phyloP scores from a whole-genome alignment of 2,797 vertebrate genomes.

The Delichon dasypus region DNA sequence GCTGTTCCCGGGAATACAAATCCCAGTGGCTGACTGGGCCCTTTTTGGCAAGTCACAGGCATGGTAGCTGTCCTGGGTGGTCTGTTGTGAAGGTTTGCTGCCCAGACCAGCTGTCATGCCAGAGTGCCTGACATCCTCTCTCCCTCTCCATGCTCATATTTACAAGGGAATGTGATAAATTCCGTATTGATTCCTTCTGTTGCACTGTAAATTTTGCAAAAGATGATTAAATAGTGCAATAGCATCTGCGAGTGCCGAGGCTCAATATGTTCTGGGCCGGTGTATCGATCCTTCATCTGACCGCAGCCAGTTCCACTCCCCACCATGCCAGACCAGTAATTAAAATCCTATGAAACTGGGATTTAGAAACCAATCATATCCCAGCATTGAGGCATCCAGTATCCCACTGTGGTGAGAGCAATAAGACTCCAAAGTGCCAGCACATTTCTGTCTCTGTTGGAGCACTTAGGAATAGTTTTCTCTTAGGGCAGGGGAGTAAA shows the following conservation, averaged over 20 bases:
- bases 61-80: not conserved
- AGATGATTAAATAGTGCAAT: conserved; percentile 83
- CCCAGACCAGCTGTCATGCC: not conserved
- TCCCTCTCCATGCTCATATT: conserved; percentile 57
- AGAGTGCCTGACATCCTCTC: not conserved
- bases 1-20: not conserved
- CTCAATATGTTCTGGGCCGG: conserved; percentile 75
- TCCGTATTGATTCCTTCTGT: conserved; percentile 75
- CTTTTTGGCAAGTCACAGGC: not conserved
- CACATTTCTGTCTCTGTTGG: conserved; percentile 59
- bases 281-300: conserved; percentile 75
- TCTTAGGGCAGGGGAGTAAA: conserved; percentile 52
- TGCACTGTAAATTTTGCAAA: conserved; percentile 80
- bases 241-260: conserved; percentile 67
- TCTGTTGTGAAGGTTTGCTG: not conserved
- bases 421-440: conserved; percentile 59
- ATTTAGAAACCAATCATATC: conserved; percentile 75
- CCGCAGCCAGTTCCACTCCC: conserved; percentile 66
- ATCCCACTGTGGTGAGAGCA: conserved; percentile 59
- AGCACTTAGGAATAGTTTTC: conserved; percentile 43
- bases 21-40: not conserved
- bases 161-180: conserved; percentile 77
- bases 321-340: conserved; percentile 73
- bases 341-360: conserved; percentile 77
- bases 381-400: conserved; percentile 23